Evolutionary conservation across 1,140 invertebrate species (phyloP).

Genomic region (Drosophila fuyamai): DNA sequence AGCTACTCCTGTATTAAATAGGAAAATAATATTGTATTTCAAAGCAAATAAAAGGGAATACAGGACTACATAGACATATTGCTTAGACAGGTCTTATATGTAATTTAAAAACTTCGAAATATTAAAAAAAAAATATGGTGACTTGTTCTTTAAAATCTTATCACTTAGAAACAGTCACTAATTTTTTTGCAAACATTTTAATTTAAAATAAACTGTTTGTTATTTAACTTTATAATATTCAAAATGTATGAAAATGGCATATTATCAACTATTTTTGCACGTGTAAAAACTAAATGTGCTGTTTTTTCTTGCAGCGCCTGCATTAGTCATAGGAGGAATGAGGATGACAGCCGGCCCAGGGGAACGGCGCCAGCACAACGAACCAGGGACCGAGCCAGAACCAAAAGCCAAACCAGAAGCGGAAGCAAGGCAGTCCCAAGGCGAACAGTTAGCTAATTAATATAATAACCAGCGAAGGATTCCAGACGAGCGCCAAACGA

Average conservation of each 20-base stretch:
- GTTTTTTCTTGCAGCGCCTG: slow-evolving; percentile 46
- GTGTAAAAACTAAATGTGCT: slow-evolving; percentile 6
- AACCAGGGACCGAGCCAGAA: slow-evolving; percentile 10
- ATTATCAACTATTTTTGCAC: neutral
- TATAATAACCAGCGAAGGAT: slow-evolving; percentile 8
- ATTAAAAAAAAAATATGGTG: too few species aligned
- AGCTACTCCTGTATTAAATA: neutral
- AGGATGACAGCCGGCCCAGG: slow-evolving; percentile 44
- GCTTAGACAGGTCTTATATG: too few species aligned
- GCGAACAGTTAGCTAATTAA: slow-evolving; percentile 38
- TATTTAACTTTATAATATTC: too few species aligned
- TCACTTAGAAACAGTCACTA: too few species aligned
- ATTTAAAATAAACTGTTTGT: too few species aligned
- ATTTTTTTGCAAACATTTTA: too few species aligned
- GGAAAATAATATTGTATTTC: neutral
- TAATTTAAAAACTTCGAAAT: too few species aligned
- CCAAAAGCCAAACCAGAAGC: slow-evolving; percentile 7
- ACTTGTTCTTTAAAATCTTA: too few species aligned
- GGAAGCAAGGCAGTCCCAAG: slow-evolving; percentile 22
- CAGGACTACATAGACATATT: too few species aligned
- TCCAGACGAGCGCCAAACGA: slow-evolving; percentile 7
- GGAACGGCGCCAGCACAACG: slow-evolving; percentile 37
- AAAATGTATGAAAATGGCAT: too few species aligned
- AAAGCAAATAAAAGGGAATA: too few species aligned
- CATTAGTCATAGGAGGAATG: slow-evolving; percentile 48